Base-by-base conservation (phyloP, 2,797 vertebrate genomes). In the Trachurus trachurus region DNA sequence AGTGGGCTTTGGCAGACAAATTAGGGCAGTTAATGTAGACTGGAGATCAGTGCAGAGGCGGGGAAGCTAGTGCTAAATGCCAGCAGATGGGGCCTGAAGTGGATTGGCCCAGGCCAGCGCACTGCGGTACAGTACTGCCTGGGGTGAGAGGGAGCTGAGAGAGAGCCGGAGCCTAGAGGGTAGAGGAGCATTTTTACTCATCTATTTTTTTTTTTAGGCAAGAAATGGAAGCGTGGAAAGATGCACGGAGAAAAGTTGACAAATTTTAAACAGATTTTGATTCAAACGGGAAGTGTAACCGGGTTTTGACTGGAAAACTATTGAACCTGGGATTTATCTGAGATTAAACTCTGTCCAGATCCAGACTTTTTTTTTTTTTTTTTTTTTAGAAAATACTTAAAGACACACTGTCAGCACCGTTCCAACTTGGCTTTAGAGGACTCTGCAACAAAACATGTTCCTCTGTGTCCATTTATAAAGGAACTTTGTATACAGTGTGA, bases 1-100 rank as follows among this genome's bases (percentile, higher is more conserved):
- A 88, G 89, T 76, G 81, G 89, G 88, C 90, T 92, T 93, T 82
- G 88, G 91, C 94, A 94, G 94, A 94, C 93, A 95, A 95, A 95
- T 95, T 95, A 94, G 93, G 85, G 87, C 86, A 90, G 92, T 93
- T 94, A 94, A 93, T 93, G 92, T 90, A 63, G 88, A 92, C 92
- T 89, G 93, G 92, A 93, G 92, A 94, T 93, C 90, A 90, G 93
- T 47, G 78, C 80, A 80, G 89, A 92, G 93, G 93, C 85, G 81
- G 89, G 86, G 88, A 93, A 86, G 89, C 84, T 90, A 80, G 83
- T 86, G 92, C 88, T 95, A 95, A 95, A 93, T 85, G 90, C 87
- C 93, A 93, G 91, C 94, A 95, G 94, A 95, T 95, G 94, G 87
- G 82, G 79, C 71, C 77, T 87, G 76, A 88, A 83, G 77, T 77